Percentiles rank a stretch among this genome's conserved stretches.
Evolutionary conservation across 2,888 invertebrate genomes (phyloP).

Genomic region (Furcula furcula): DNA sequence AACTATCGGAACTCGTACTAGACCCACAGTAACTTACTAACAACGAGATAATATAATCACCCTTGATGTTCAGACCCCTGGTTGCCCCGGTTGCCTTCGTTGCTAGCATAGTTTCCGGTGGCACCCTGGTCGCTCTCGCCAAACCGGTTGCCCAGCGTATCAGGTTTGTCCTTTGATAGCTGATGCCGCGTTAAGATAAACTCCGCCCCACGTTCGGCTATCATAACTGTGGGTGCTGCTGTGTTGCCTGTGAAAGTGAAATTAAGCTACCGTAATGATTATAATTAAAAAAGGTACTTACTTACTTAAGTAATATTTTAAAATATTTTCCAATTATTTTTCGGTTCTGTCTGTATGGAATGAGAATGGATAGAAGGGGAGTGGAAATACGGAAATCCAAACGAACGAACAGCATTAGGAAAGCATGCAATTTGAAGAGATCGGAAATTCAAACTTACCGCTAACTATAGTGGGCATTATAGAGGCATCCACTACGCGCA

Average conservation of each 20-base stretch:
- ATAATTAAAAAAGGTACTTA: too few relatives aligned
- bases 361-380: too few relatives aligned
- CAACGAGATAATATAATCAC: too few relatives aligned
- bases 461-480: slow-evolving; percentile 79
- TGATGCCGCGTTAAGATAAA: slow-evolving; percentile 75
- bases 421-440: background rate
- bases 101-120: slow-evolving; percentile 23
- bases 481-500: slow-evolving; percentile 83
- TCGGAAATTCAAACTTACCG: slow-evolving; percentile 44
- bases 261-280: too few relatives aligned
- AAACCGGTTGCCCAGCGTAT: slow-evolving; percentile 36
- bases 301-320: too few relatives aligned
- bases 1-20: too few relatives aligned
- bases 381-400: too few relatives aligned
- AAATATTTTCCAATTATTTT: too few relatives aligned
- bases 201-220: slow-evolving; percentile 79
- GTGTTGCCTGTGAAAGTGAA: slow-evolving; percentile 68
- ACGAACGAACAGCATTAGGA: too few relatives aligned
- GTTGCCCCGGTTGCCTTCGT: slow-evolving; percentile 8
- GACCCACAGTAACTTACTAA: too few relatives aligned
- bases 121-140: slow-evolving; percentile 31
- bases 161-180: slow-evolving; percentile 47
- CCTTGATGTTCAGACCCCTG: slow-evolving; percentile 1
- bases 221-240: slow-evolving; percentile 82
- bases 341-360: too few relatives aligned